Evolutionary conservation across 2,888 invertebrate species (phyloP), one percentile per base, ranked within the genome.

Genomic region (Stenodema calcarata): DNA sequence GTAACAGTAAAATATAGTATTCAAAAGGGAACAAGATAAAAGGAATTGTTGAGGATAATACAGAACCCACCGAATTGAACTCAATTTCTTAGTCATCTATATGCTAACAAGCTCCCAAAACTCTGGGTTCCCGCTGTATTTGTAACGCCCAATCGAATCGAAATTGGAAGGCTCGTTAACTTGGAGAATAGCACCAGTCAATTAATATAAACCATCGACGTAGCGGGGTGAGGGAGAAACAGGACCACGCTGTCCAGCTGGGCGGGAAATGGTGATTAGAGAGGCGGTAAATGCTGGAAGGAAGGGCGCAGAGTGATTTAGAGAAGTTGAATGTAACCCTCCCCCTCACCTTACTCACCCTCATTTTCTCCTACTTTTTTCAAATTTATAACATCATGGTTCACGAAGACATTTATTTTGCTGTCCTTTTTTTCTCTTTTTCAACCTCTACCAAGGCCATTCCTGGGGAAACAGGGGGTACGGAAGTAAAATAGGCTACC

Each of bases 91-190:
- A 41, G 44, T 78, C 44, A 78, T 78, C 44, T 78, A 44, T 41
- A 78, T 78, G 78, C 78, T 78, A 78, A 78, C 78, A 23, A 23
- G 44, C 9, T 9, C 27, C 44, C 16, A 44, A 41, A 41, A 35
- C 23, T 42, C 35, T 44, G 16, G 78, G 18, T 30, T 42, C 78
- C 42, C 27, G 41, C 16, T 44, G 16, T 42, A 35, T 41, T 73
- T 30, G 73, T 18, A 16, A 35, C 35, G 23, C 27, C 78, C 42
- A 23, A 44, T 78, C 78, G 78, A 78, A 78, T 78, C 41, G 44
- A 78, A 78, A 78, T 78, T 44, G 78, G 23, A 44, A 44, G 44
- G n/a, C 35, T 78, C 78, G 44, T 78, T 78, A 78, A 78, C 23
- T 78, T 2, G 44, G 44, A n/a, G 18, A 44, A 78, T 78, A 78